Percentiles rank a stretch among this genome's conserved stretches.
phyloP scores from a whole-genome alignment of 2,888 invertebrate species.

The Temnothorax ravouxi region DNA sequence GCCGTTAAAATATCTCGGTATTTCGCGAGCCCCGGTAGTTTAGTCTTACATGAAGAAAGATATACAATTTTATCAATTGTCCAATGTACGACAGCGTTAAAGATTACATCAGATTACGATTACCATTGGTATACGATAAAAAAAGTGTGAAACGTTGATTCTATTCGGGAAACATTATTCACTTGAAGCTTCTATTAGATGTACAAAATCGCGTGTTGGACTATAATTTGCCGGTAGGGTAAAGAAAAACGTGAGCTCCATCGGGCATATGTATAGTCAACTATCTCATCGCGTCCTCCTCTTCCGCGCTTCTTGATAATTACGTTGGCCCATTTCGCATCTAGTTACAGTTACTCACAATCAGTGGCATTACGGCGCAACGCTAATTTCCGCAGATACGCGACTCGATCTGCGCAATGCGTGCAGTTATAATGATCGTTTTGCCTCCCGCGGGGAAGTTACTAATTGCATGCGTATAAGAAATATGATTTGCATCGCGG shows the following conservation, averaged over 20 bases:
- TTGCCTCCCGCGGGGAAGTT: constrained; percentile 1
- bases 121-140: not conserved
- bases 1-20: not conserved
- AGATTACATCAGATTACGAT: constrained; percentile 2
- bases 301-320: constrained; percentile 47
- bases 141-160: not conserved
- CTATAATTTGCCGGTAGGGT: not conserved
- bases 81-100: not conserved
- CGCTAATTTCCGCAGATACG: constrained; percentile 52
- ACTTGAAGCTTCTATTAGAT: not conserved
- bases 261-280: not conserved
- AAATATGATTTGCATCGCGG: constrained; percentile 31
- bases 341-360: constrained; percentile 56
- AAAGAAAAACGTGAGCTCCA: not conserved
- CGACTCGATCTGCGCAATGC: constrained; percentile 16
- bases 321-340: constrained; percentile 46
- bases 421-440: constrained; percentile 26
- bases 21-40: not conserved
- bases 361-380: constrained; percentile 39
- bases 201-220: constrained; percentile 15
- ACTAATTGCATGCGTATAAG: constrained; percentile 31
- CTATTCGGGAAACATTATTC: not conserved
- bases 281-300: constrained; percentile 22
- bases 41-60: not conserved
- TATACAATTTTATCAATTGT: constrained; percentile 1